A percentile compares a stretch with the other conserved stretches of the same genome.
Evolutionary conservation across 1,140 invertebrate genomes (phyloP).

Genomic region (Zaprionus ghesquierei): DNA sequence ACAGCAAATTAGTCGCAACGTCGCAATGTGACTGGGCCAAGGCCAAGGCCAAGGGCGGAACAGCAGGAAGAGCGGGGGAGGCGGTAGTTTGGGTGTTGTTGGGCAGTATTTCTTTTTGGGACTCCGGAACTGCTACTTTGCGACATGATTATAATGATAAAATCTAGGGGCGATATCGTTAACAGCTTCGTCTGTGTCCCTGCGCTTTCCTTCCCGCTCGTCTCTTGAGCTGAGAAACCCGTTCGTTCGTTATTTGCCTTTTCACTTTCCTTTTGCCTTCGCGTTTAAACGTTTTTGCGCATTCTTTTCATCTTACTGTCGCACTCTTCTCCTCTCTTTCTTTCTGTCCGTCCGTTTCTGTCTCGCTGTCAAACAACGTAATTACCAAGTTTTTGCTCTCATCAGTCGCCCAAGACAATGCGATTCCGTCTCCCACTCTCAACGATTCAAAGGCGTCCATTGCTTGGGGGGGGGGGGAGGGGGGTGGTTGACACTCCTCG

Average conservation of each 20-base stretch:
- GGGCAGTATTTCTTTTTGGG: background rate
- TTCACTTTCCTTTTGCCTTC: conserved; percentile 50
- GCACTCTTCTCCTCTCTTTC: conserved; percentile 2
- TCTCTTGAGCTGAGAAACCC: conserved; percentile 7
- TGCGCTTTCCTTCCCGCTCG: background rate
- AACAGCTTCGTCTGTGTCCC: background rate
- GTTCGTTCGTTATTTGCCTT: conserved; percentile 26
- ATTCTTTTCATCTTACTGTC: background rate
- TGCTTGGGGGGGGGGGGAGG: background rate
- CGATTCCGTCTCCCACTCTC: background rate
- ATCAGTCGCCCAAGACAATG: background rate
- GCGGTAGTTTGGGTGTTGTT: background rate
- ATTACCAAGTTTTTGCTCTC: conserved; percentile 77
- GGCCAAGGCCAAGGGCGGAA: background rate
- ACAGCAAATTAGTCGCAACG: background rate
- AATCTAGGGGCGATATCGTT: too few species aligned
- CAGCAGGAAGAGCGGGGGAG: background rate
- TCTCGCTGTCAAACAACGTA: conserved; percentile 70
- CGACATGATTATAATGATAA: conserved; percentile 77
- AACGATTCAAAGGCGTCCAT: background rate
- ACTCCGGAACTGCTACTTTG: conserved; percentile 37
- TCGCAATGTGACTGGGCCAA: background rate
- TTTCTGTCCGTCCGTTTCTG: conserved; percentile 20
- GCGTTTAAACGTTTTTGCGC: conserved; percentile 1
- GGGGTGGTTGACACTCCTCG: conserved; percentile 34